A percentile compares a stretch with the other conserved stretches of the same genome.
These are phyloP conservation scores for Entomobrya proxima DNA, from an alignment of 2,888 invertebrate genomes.

Conservation along the genomic window DNA sequence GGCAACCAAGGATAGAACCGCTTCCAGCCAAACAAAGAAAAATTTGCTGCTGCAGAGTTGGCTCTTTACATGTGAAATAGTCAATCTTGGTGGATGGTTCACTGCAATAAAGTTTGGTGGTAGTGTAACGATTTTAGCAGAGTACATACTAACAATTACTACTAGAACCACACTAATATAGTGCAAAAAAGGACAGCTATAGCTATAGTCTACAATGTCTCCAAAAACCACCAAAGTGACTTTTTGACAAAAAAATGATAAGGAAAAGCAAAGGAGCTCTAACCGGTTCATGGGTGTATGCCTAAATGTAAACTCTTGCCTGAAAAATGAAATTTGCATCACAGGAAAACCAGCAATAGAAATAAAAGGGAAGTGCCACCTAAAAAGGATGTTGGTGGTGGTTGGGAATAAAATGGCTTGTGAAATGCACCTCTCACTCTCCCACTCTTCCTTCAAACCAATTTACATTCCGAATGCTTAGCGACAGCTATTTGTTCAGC, in stretches of 20 bases:
- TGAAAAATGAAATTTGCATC: background rate
- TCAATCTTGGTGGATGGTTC: background rate
- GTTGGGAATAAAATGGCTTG: background rate
- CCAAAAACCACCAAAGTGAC: background rate
- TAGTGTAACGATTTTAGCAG: background rate
- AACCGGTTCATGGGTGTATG: background rate
- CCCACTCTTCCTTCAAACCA: background rate
- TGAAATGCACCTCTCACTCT: constrained; percentile 26
- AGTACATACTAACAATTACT: background rate
- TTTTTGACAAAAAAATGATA: background rate
- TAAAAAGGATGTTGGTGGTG: background rate
- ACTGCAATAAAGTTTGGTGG: background rate
- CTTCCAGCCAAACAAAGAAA: constrained; percentile 2
- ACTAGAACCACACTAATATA: background rate
- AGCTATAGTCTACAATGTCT: background rate
- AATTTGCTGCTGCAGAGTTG: background rate
- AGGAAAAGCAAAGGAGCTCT: background rate
- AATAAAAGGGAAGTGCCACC: constrained; percentile 22
- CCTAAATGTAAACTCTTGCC: background rate
- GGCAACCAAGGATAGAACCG: constrained; percentile 60
- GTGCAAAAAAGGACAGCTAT: background rate
- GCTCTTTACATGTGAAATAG: background rate
- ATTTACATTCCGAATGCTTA: constrained; percentile 37
- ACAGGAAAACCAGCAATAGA: constrained; percentile 7
- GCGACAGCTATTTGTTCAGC: constrained; percentile 21